phyloP scores from a whole-genome alignment of 1,140 invertebrate genomes.

The Belonocnema kinseyi region DNA sequence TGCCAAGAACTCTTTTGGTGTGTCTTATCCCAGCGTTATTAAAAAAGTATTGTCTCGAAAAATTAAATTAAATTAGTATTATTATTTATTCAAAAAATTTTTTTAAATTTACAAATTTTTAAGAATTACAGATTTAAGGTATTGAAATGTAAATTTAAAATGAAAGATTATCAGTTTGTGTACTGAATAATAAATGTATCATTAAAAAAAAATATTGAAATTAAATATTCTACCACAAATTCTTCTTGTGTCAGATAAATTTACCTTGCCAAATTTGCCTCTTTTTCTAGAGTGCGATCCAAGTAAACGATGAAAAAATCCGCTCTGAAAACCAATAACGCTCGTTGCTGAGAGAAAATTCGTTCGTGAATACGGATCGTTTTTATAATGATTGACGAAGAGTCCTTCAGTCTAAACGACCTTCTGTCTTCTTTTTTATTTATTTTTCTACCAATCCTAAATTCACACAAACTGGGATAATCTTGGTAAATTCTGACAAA shows the following conservation, averaged over 20 bases:
- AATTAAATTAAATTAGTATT: too few relatives aligned
- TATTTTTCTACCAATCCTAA: neutral
- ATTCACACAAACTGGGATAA: too few relatives aligned
- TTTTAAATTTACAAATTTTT: too few relatives aligned
- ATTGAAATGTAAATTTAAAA: too few relatives aligned
- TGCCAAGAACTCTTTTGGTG: too few relatives aligned
- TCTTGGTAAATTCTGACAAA: too few relatives aligned
- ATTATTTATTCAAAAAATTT: too few relatives aligned
- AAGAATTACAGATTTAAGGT: too few relatives aligned
- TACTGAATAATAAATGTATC: neutral
- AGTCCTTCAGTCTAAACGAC: conserved; percentile 12
- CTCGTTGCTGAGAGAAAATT: neutral
- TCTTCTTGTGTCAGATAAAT: neutral
- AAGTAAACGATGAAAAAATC: conserved; percentile 13
- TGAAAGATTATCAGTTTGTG: too few relatives aligned
- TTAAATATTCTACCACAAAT: neutral
- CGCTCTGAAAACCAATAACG: conserved; percentile 1
- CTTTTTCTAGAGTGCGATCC: neutral
- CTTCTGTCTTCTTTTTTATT: neutral
- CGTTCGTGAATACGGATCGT: conserved; percentile 2
- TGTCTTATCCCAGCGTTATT: too few relatives aligned
- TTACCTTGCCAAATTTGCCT: neutral
- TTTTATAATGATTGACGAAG: neutral
- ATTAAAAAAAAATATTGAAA: neutral
- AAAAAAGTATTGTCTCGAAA: too few relatives aligned